Evolutionary conservation across 2,113 vertebrate species (phyloP), one percentile per base, ranked within the genome.

Genomic region (Tupaia chinensis): DNA sequence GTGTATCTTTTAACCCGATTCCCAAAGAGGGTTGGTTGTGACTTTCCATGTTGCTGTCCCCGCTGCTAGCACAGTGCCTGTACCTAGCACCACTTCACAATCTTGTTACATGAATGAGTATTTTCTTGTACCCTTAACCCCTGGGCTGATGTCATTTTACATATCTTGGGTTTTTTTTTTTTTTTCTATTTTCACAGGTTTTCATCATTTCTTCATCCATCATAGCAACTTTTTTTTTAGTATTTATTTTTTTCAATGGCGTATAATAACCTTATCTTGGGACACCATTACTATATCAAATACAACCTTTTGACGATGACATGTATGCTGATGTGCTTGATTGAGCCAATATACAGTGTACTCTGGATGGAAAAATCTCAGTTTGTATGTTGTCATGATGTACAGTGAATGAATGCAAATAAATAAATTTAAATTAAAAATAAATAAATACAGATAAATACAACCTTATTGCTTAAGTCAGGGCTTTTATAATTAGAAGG

Each of bases 401-500:
- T 44, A 44, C 44, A 44, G 44, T 44, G 44, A 44, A 44, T 44
- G 44, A 44, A 44, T 44, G 44, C 3, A 44, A 44, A 44, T 44
- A 44, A 44, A 44, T 44, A 44, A 44, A 44, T 44, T 44, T 44
- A 44, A 44, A 44, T 44, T 44, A 44, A 44, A 44, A 44, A 44
- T 44, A 44, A 44, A 44, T 44, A 44, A 44, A 44, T 44, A 44
- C 44, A 44, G 5, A 44, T 4, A 44, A 44, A 44, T 44, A 44
- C 44, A 44, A 44, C 44, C 44, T 73, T 93, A 84, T 56, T 88
- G 69, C 74, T 95, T 88, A 91, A 53, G 70, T 89, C 65, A 63
- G 29, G 72, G 29, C 9, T 78, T 87, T 85, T 83, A 54, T 86
- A 79, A 95, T 86, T 66, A 86, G 53, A 73, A 93, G 74, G 14